Base-by-base conservation (phyloP, 1,140 invertebrate species). In the Drosophila pruinosa region DNA sequence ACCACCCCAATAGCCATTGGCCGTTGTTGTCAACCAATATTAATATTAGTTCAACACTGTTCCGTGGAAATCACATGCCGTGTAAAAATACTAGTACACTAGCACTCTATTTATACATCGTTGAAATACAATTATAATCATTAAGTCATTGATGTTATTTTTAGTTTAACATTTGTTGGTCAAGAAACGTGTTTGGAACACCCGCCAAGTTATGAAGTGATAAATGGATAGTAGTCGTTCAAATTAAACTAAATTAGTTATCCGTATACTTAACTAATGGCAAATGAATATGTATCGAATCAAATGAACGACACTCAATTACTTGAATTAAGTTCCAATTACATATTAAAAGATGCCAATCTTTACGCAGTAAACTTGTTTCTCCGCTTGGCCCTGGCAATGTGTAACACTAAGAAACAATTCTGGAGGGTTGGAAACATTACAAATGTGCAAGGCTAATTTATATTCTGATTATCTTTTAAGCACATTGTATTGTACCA, bases 121-220 rank as follows among this genome's bases (percentile, higher is more conserved):
- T 43, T 41, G 58, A 58, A 58, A 39, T 53, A 28, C 19, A 69
- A 54, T 68, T 31, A 54, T 10, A 54, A 34, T 21, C 10, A 59
- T 45, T 21, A 19, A 47, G 31, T 24, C 10, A 59, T 22, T 21
- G 21, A 47, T n/a, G 31, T 34, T 34, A 34, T 34, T 34, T 34
- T 34, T n/a, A n/a, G 31, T 4, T 31, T 7, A 2, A 12, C 31
- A 12, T 10, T 1, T 12, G 31, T 34, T 34, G 10, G 3, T 7
- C 28, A n/a, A n/a, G n/a, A n/a, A n/a, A 6, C 36, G 3, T 39
- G 14, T n/a, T 71, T 41, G 7, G 10, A 12, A 15, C 6, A 7
- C 12, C 7, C 14, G 10, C 38, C 7, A 22, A 2, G 43, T 14
- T 22, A 47, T 26, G n/a, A 7, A 14, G 21, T 21, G 4, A 47